Base-by-base conservation (phyloP, 2,888 invertebrate species). In the Dermolepida albohirtum region DNA sequence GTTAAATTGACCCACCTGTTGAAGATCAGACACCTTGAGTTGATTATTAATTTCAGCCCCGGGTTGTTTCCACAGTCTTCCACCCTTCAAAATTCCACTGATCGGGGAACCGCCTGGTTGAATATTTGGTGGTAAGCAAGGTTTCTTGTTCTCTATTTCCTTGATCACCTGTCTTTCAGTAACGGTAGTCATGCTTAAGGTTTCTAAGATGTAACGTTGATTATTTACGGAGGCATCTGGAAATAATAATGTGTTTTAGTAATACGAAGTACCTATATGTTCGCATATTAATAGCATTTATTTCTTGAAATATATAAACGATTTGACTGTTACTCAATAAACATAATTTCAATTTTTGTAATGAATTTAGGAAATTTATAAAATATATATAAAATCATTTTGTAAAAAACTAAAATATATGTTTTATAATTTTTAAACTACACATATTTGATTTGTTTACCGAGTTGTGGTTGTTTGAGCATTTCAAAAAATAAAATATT, bases 31-130 rank as follows among this genome's bases (percentile, higher is more conserved):
- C 22, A 63, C 67, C 63, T 69, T 71, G 10, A 52, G 29, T 44
- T 47, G 41, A 44, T 71, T 74, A 67, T 71, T 72, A 59, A 71
- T 67, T 22, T 75, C 75, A 51, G 66, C 65, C 54, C 79, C 81
- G 54, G 77, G 78, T 71, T 83, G 83, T 70, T 91, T 91, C 92
- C 93, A 92, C 11, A 93, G 85, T 70, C 91, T 86, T 7, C 93
- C 92, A 11, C 93, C 92, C 80, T 93, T 93, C 4, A 93, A 84
- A 69, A 93, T 93, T 29, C 93, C 93, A 52, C 89, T 90, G 39
- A 90, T 84, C 1, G 90, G 89, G 0, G 89, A 89, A 39, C 75
- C 75, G 27, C 73, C 72, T 40, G 71, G 72, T 22, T 73, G 73
- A 16, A 71, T 71, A 44, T 39, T 64, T 71, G 12, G 69, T 27